Evolutionary conservation across 2,113 vertebrate genomes (phyloP).

Genomic region (Platichthys stellatus): DNA sequence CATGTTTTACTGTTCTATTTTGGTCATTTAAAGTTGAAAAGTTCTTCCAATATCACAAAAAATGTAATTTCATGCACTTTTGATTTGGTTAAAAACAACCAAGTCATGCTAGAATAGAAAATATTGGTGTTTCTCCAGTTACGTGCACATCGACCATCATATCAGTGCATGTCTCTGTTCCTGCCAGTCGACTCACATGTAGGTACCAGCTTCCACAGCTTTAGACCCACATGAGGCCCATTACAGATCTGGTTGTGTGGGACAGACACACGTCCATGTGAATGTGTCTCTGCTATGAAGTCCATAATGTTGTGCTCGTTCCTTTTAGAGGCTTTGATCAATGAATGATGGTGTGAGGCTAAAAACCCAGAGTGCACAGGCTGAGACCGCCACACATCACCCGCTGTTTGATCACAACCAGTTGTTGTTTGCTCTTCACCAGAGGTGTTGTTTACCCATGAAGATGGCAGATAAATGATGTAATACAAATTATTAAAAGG

Average conservation of each 20-base stretch:
- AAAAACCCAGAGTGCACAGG: neutral
- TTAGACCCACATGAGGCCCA: neutral
- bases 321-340: neutral
- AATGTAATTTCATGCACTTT: no score
- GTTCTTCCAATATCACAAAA: no score
- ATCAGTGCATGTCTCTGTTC: no score
- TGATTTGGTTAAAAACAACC: no score
- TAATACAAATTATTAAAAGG: neutral
- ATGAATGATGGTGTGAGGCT: neutral
- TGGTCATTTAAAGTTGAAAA: no score
- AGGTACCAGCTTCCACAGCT: neutral
- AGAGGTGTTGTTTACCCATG: constrained; percentile 16
- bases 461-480: neutral
- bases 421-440: constrained; percentile 13
- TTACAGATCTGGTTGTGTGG: neutral
- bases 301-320: neutral
- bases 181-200: no score
- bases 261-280: no score
- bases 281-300: neutral
- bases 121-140: no score
- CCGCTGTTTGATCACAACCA: constrained; percentile 19
- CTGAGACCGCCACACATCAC: constrained; percentile 1
- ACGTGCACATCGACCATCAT: no score
- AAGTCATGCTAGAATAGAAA: no score
- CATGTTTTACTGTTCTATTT: no score